Evolutionary conservation across 2,888 invertebrate genomes (phyloP).

Genomic region (Gasteruption jaculator): DNA sequence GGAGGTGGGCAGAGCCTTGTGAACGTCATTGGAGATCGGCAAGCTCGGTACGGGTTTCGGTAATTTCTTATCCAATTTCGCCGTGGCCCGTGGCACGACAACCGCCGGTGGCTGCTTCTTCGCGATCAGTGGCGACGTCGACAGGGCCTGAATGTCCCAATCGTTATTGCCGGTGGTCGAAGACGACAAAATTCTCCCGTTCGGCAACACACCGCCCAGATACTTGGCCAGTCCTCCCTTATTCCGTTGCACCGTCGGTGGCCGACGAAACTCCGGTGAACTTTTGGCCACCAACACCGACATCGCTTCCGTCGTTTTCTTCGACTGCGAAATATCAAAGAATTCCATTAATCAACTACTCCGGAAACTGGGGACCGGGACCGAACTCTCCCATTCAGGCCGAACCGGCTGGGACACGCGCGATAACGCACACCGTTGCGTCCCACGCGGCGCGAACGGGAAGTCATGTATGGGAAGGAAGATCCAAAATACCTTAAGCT

Average conservation of each 20-base stretch:
- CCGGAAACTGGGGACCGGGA: too few relatives aligned
- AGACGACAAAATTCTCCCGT: too few relatives aligned
- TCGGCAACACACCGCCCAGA: conserved; percentile 32
- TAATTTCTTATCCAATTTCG: conserved; percentile 56
- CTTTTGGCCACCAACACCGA: conserved; percentile 43
- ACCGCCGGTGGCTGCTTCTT: conserved; percentile 51
- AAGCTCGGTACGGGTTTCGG: conserved; percentile 56
- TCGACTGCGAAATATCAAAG: conserved; percentile 13
- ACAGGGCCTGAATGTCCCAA: conserved; percentile 37
- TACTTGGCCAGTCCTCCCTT: conserved; percentile 47
- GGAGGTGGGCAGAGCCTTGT: conserved; percentile 37
- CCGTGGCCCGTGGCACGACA: conserved; percentile 56
- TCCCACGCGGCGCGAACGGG: too few relatives aligned
- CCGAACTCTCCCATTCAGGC: too few relatives aligned
- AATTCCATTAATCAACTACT: too few relatives aligned
- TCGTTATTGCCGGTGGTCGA: conserved; percentile 27
- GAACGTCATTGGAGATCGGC: conserved; percentile 37
- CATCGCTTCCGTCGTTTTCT: conserved; percentile 37
- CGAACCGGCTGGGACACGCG: too few relatives aligned
- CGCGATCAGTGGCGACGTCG: conserved; percentile 46
- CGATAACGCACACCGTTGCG: neutral
- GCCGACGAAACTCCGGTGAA: conserved; percentile 45
- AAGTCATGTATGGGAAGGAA: neutral
- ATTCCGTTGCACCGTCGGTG: conserved; percentile 45
- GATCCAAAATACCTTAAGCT: conserved; percentile 31